A percentile compares a stretch with the other conserved stretches of the same genome.
phyloP scores from a whole-genome alignment of 92 coral and sea anemone species.

The Nematostella vectensis region DNA sequence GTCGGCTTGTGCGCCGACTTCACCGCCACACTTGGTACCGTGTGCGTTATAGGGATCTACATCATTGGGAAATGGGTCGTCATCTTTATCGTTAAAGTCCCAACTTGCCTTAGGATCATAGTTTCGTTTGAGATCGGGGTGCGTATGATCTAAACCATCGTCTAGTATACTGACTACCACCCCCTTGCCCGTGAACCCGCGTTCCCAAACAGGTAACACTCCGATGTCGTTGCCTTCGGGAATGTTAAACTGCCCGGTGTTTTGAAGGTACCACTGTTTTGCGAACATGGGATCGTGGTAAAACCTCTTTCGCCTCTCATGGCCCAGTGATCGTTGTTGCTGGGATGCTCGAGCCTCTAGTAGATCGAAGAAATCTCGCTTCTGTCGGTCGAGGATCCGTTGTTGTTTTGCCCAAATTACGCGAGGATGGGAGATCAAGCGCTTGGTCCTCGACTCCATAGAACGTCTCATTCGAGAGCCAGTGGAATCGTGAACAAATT shows the following conservation, averaged over 20 bases:
- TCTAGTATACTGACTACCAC: conserved; percentile 82
- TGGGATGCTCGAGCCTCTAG: conserved; percentile 12
- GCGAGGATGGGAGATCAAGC: conserved; percentile 68
- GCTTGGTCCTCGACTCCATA: conserved; percentile 36
- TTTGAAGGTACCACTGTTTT: conserved; percentile 71
- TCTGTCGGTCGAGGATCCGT: conserved; percentile 52
- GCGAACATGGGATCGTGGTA: conserved; percentile 61
- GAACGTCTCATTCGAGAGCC: conserved; percentile 45
- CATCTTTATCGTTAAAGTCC: conserved; percentile 60
- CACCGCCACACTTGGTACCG: conserved; percentile 95
- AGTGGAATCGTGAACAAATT: conserved; percentile 55
- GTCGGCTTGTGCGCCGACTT: conserved; percentile 88
- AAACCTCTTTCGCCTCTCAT: conserved; percentile 45
- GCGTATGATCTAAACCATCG: conserved; percentile 89
- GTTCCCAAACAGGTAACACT: conserved; percentile 74
- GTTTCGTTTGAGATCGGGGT: conserved; percentile 83
- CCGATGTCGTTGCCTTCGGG: conserved; percentile 58
- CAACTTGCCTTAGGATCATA: conserved; percentile 78
- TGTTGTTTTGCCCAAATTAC: conserved; percentile 78
- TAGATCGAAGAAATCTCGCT: conserved; percentile 43
- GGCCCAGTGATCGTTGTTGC: conserved; percentile 17
- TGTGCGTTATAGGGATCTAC: conserved; percentile 89
- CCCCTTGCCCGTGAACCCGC: conserved; percentile 79
- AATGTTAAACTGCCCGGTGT: conserved; percentile 57
- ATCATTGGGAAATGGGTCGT: conserved; percentile 80